phyloP scores from a whole-genome alignment of 2,888 invertebrate genomes.

The Drosophila anomalata region DNA sequence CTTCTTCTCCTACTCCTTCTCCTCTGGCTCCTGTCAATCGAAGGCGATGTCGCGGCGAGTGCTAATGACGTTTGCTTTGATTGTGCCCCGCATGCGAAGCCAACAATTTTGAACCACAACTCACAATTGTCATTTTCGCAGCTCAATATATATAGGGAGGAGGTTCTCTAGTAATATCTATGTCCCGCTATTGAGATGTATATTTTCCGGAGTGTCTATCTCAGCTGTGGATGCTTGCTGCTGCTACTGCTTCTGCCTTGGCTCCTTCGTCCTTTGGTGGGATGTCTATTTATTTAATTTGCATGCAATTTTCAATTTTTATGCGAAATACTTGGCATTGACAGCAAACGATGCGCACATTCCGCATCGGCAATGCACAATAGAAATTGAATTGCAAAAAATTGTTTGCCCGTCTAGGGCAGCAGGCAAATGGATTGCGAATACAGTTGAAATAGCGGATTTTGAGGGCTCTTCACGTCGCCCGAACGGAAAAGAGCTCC shows the following conservation, averaged over 20 bases:
- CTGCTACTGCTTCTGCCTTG: too few relatives aligned
- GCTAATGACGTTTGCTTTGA: constrained; percentile 78
- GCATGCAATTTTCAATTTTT: constrained; percentile 79
- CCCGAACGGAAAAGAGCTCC: not conserved
- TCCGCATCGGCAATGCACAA: constrained; percentile 65
- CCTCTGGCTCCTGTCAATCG: constrained; percentile 56
- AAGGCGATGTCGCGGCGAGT: constrained; percentile 63
- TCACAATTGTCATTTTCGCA: constrained; percentile 71
- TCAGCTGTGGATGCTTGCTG: constrained; percentile 13
- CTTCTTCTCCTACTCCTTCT: constrained; percentile 16
- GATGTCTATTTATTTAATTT: constrained; percentile 78
- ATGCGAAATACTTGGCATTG: constrained; percentile 73
- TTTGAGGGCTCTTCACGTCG: constrained; percentile 41
- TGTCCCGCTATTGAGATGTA: not conserved
- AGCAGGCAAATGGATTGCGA: constrained; percentile 33
- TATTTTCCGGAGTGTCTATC: constrained; percentile 33
- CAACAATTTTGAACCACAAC: constrained; percentile 44
- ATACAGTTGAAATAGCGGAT: constrained; percentile 36
- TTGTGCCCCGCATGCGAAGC: constrained; percentile 52
- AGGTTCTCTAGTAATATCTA: not conserved
- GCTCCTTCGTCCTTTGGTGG: constrained; percentile 7
- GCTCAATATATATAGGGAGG: constrained; percentile 13
- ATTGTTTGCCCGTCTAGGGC: constrained; percentile 71
- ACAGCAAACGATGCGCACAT: constrained; percentile 68
- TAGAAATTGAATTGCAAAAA: constrained; percentile 78